These are phyloP conservation scores for Andrena hattorfiana DNA, from an alignment of 2,888 invertebrate genomes.

Conservation along the genomic window DNA sequence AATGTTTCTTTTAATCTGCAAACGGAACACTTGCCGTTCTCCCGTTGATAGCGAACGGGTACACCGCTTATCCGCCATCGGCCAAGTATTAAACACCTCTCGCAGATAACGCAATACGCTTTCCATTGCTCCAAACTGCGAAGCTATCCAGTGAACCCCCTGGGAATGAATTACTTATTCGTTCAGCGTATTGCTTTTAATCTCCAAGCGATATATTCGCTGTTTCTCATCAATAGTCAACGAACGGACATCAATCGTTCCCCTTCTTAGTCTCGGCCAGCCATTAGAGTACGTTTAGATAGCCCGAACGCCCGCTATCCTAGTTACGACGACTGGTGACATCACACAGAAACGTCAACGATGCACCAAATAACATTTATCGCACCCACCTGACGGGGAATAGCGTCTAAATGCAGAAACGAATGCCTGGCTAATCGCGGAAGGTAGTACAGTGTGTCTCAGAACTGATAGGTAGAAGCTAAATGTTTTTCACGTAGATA, in stretches of 20 bases:
- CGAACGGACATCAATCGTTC: background rate
- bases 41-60: background rate
- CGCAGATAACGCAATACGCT: too few species aligned
- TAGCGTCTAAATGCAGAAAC: constrained; percentile 9
- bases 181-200: background rate
- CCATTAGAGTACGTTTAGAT: constrained; percentile 3
- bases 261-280: background rate
- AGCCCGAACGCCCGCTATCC: constrained; percentile 6
- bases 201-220: background rate
- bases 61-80: too few species aligned
- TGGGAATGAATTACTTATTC: background rate
- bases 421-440: constrained; percentile 22
- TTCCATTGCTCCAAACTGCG: background rate
- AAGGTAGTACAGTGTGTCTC: constrained; percentile 18
- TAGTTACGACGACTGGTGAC: constrained; percentile 2
- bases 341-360: constrained; percentile 11
- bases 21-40: background rate
- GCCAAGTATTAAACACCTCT: too few species aligned
- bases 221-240: constrained; percentile 3
- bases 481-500: background rate
- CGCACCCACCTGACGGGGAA: constrained; percentile 14
- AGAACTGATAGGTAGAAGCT: background rate
- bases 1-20: background rate
- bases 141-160: background rate
- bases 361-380: constrained; percentile 34